Percentiles rank a stretch among this genome's conserved stretches.
Conservation (phyloP, 2,113 vertebrate species). For the Perccottus glenii region DNA sequence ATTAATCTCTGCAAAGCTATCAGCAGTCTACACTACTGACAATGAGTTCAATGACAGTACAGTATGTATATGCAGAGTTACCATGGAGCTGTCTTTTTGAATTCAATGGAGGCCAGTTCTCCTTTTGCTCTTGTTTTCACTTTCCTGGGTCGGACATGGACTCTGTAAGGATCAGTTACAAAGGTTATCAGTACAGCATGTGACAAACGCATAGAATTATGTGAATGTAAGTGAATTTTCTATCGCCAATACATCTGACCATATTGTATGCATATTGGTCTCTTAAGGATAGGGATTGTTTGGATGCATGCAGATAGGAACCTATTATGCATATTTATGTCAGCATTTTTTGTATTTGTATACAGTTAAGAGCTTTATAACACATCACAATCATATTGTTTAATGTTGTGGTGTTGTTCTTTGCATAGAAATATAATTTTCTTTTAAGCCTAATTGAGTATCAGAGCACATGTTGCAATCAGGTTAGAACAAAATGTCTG, state of each 20-base stretch:
- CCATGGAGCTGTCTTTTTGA: conserved; percentile 17
- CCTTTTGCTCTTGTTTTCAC: background rate
- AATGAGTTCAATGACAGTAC: conserved; percentile 7
- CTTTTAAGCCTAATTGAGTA: conserved; percentile 8
- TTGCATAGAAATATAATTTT: conserved; percentile 7
- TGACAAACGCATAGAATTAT: background rate
- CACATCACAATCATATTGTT: background rate
- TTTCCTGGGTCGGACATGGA: background rate
- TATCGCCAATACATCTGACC: background rate
- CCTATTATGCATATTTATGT: conserved; percentile 3
- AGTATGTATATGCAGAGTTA: conserved; percentile 1
- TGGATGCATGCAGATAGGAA: conserved; percentile 1
- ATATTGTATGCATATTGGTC: background rate
- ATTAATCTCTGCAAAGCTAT: conserved; percentile 8
- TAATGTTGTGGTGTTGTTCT: conserved; percentile 1
- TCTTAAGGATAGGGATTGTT: background rate
- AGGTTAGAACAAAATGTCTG: background rate
- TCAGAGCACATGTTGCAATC: conserved; percentile 10
- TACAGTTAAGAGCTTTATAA: background rate
- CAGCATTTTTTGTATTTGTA: background rate
- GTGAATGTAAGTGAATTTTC: background rate
- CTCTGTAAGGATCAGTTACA: background rate
- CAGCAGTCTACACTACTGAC: conserved; percentile 17
- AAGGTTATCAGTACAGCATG: background rate
- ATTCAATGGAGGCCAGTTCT: conserved; percentile 27